A percentile compares a stretch with the other conserved stretches of the same genome.
Evolutionary conservation across 2,888 invertebrate genomes (phyloP).

Genomic region (Aethes cnicana): DNA sequence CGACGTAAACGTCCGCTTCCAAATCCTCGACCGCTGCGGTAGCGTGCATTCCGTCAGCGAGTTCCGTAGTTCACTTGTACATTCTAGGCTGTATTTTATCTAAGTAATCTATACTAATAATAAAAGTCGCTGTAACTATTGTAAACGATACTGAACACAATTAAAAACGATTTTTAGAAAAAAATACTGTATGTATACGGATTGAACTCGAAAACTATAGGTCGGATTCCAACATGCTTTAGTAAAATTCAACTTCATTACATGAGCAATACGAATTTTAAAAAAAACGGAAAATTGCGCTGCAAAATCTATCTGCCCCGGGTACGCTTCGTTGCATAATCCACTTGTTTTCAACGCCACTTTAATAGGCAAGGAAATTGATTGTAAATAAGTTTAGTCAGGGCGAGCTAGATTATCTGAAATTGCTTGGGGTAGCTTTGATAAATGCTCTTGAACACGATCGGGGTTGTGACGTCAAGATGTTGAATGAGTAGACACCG

Average conservation of each 20-base stretch:
- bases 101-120: no score
- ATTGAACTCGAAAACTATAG: no score
- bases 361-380: slow-evolving; percentile 53
- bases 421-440: slow-evolving; percentile 43
- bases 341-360: slow-evolving; percentile 36
- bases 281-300: no score
- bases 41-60: background rate
- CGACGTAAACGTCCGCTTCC: slow-evolving; percentile 4
- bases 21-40: background rate
- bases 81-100: no score
- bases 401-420: slow-evolving; percentile 49
- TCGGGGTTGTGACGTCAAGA: slow-evolving; percentile 19
- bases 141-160: background rate
- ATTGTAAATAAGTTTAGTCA: slow-evolving; percentile 54
- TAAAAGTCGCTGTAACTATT: no score
- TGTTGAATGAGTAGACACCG: slow-evolving; percentile 20
- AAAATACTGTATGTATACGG: no score
- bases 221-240: no score
- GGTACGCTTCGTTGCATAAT: slow-evolving; percentile 33
- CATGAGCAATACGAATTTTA: no score
- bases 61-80: background rate
- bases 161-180: no score
- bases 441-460: slow-evolving; percentile 29
- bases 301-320: background rate
- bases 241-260: no score